phyloP scores from a whole-genome alignment of 2,113 vertebrate genomes.

The Megaceryle torquata region DNA sequence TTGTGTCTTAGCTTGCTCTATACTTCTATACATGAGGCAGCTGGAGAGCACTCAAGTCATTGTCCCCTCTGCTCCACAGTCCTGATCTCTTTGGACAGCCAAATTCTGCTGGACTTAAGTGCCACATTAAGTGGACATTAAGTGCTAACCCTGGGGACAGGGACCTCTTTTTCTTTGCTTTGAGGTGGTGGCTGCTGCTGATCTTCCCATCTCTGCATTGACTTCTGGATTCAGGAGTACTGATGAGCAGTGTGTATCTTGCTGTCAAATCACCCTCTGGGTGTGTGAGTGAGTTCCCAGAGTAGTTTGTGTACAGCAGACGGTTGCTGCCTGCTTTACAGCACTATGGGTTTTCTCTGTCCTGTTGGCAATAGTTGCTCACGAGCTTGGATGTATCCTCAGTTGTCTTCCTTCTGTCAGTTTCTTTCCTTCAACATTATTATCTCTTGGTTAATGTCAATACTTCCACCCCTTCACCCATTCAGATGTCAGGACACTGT shows the following conservation, averaged over 20 bases:
- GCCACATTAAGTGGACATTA: neutral
- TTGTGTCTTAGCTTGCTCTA: neutral
- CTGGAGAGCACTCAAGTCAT: neutral
- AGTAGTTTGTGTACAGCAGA: neutral
- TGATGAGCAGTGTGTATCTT: neutral
- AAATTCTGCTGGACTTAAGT: neutral
- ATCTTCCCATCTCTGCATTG: neutral
- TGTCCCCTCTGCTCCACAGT: neutral
- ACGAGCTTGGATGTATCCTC: neutral
- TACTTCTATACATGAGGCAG: neutral
- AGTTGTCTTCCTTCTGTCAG: neutral
- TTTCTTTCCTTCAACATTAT: neutral
- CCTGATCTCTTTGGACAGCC: neutral
- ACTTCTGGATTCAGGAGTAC: neutral
- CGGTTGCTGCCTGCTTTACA: neutral
- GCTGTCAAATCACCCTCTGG: neutral
- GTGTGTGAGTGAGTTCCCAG: neutral
- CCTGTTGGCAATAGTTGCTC: neutral
- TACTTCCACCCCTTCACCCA: neutral
- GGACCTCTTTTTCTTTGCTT: neutral
- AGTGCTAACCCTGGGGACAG: neutral
- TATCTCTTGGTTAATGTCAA: neutral
- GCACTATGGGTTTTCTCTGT: neutral
- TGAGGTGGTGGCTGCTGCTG: neutral
- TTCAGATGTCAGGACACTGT: neutral